Percentiles rank a stretch among this genome's conserved stretches.
These are phyloP conservation scores for Chrysina gloriosa DNA, from an alignment of 2,888 invertebrate genomes.

Conservation along the genomic window DNA sequence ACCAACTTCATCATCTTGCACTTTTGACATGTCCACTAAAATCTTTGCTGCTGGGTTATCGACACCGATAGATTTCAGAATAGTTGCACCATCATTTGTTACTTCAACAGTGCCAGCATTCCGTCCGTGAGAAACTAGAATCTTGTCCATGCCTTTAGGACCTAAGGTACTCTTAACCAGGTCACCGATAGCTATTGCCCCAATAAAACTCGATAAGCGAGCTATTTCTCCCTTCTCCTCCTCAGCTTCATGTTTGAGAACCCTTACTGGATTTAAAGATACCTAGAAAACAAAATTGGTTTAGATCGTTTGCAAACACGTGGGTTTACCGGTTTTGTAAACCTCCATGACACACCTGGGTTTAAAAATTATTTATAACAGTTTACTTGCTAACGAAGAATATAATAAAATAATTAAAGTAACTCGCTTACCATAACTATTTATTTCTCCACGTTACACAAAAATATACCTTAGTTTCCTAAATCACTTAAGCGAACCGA, in stretches of 20 bases:
- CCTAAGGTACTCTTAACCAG: slow-evolving; percentile 98
- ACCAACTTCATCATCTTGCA: slow-evolving; percentile 99
- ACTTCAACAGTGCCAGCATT: slow-evolving; percentile 90
- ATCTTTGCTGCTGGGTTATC: slow-evolving; percentile 99
- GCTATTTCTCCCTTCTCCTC: slow-evolving; percentile 98
- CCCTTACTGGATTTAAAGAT: slow-evolving; percentile 92
- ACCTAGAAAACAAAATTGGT: slow-evolving; percentile 67
- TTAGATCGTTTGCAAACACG: slow-evolving; percentile 47
- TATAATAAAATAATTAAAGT: not conserved
- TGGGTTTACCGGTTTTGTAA: slow-evolving; percentile 50
- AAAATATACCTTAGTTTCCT: not conserved
- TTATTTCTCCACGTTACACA: slow-evolving; percentile 8
- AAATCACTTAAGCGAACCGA: no score
- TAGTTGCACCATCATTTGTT: slow-evolving; percentile 99
- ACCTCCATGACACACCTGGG: slow-evolving; percentile 54
- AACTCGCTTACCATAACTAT: slow-evolving; percentile 29
- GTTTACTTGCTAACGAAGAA: no score
- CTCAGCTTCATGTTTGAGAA: slow-evolving; percentile 95
- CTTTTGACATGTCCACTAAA: slow-evolving; percentile 97
- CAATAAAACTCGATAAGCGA: slow-evolving; percentile 96
- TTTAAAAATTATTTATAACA: slow-evolving; percentile 28
- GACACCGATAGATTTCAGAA: slow-evolving; percentile 94
- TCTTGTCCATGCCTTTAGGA: slow-evolving; percentile 99
- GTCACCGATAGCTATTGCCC: slow-evolving; percentile 98
- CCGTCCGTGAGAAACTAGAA: slow-evolving; percentile 83